Conservation (phyloP, 2,113 vertebrate species). For the Aplodontia rufa region DNA sequence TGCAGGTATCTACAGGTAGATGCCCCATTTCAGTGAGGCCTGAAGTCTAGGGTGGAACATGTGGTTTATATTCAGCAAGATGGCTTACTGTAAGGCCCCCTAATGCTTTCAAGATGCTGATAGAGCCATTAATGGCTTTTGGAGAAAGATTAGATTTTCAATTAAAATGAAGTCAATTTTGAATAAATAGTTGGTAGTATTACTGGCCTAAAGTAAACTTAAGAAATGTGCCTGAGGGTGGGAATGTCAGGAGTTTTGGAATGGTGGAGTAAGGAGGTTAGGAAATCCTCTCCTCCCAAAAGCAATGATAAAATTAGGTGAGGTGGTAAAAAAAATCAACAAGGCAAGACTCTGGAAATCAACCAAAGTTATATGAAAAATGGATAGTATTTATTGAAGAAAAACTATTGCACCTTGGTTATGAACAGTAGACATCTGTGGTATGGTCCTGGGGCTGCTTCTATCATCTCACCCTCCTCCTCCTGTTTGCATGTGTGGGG, state of each 20-base stretch:
- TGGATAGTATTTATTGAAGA: background rate
- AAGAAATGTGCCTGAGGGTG: conserved; percentile 64
- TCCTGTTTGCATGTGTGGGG: background rate
- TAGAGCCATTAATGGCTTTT: conserved; percentile 82
- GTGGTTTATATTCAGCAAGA: conserved; percentile 78
- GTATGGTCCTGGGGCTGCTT: background rate
- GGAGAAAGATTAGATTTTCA: conserved; percentile 81
- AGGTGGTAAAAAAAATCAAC: conserved; percentile 48
- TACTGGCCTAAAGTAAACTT: conserved; percentile 80
- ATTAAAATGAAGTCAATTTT: conserved; percentile 83
- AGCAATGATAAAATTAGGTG: conserved; percentile 5
- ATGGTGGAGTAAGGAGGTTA: conserved; percentile 16
- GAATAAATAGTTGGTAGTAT: conserved; percentile 78
- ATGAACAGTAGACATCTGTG: background rate
- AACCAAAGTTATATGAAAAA: background rate
- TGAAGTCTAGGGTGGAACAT: conserved; percentile 63
- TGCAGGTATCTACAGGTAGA: conserved; percentile 57
- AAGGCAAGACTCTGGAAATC: conserved; percentile 47
- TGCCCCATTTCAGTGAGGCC: conserved; percentile 62
- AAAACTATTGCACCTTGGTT: background rate
- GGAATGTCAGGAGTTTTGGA: conserved; percentile 7
- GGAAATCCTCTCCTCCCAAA: background rate
- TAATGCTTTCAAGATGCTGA: conserved; percentile 86
- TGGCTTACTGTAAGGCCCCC: conserved; percentile 60
- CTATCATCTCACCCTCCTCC: background rate